Evolutionary conservation across 1,140 invertebrate species (phyloP).

Genomic region (Hypsibius dujardini): DNA sequence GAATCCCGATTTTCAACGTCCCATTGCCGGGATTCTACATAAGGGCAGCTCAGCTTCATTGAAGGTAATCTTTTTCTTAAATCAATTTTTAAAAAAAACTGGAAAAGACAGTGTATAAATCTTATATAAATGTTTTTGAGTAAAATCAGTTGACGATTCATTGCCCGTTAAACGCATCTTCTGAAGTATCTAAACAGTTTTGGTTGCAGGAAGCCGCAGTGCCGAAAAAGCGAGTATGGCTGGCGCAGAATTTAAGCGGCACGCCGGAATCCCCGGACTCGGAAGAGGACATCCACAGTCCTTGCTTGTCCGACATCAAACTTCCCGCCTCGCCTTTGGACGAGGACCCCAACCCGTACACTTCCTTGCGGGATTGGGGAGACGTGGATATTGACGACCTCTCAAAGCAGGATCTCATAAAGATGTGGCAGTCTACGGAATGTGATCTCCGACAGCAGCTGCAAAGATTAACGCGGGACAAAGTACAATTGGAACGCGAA

Average conservation of each 20-base stretch:
- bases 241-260: no score
- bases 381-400: constrained; percentile 10
- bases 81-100: no score
- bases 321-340: neutral
- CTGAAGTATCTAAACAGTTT: no score
- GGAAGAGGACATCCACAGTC: neutral
- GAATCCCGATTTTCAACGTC: no score
- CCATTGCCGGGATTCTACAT: no score
- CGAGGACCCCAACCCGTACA: neutral
- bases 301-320: neutral
- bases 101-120: neutral
- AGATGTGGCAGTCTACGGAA: constrained; percentile 1
- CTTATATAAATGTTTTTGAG: no score
- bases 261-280: neutral
- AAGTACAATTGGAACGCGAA: neutral
- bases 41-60: no score
- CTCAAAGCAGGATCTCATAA: neutral
- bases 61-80: no score
- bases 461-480: neutral
- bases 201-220: no score
- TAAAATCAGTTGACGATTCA: no score
- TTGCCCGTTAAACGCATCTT: no score
- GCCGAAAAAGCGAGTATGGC: no score
- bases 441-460: constrained; percentile 10
- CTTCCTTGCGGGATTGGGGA: neutral